Evolutionary conservation across 2,888 invertebrate genomes (phyloP), one percentile per base, ranked within the genome.

Genomic region (Neria commutata): DNA sequence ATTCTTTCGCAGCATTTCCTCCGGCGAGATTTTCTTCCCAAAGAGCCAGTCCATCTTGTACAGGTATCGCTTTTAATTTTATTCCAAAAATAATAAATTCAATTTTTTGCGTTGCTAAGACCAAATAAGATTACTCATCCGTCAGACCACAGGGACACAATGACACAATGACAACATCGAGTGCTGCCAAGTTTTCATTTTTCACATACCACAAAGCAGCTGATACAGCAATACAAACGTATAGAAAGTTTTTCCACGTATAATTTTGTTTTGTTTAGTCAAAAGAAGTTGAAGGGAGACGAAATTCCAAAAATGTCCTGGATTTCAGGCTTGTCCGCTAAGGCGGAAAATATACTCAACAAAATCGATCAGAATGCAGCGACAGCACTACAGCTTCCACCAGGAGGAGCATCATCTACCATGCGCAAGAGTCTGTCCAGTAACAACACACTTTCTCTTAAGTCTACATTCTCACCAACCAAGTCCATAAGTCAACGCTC

Each of bases 1-100:
- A 84, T 99, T 99, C 83, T 99, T 97, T 60, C 98, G 87, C 67
- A 99, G 87, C 93, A 99, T 91, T 84, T 99, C 98, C 77, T 98
- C 98, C 0, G 99, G 98, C 1, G 96, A 92, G 84, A 98, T 89
- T 65, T 92, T 90, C 76, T 95, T 94, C 49, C 99, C 99, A 83
- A 99, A 99, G 67, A 99, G 83, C 94, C 94, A 95, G 86, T 95
- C 95, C 91, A 93, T 91, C 46, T 51, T 59, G 23, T 29, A 2
- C 23, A 26, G n/a, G 6, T 11, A 11, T 23, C 26, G 25, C 24
- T 40, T 53, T 26, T 40, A 29, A 10, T 24, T n/a, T 53, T 53
- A 29, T 17, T 19, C 2, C 25, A 24, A 45, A 42, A 26, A 29
- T 19, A 52, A 21, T 14, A 37, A 14, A 14, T 37, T 37, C 16